Base-by-base conservation (phyloP, 2,113 vertebrate species). In the Saiga tatarica region DNA sequence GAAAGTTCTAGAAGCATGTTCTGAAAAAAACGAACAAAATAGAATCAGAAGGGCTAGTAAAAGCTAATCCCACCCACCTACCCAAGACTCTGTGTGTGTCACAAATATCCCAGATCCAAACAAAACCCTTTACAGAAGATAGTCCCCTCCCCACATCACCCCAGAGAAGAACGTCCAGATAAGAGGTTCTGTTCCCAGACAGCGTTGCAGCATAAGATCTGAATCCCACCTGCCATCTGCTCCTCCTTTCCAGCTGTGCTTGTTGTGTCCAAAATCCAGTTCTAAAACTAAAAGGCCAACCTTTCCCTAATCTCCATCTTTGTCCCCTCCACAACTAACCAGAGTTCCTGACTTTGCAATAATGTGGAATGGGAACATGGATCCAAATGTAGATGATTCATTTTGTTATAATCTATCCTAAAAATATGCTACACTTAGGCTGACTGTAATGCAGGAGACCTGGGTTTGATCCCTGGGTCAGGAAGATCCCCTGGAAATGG, bases 1-100 rank as follows among this genome's bases (percentile, higher is more conserved):
- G 99, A 99, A 98, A 99, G 98, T 98, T 99, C 99, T 98, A 99
- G 99, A 96, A 99, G 99, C 99, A 99, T 99, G 97, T 99, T 99
- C 99, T 99, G 99, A 99, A 99, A 99, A 98, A 97, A 99, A 96
- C 92, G 97, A 97, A 91, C n/a, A 98, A 93, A 98, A 92, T n/a
- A 67, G 53, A 33, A 28, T 98, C 96, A 82, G 71, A 76, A 96
- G 53, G 19, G 62, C 33, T 90, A 86, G 2, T 50, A 45, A 82
- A 83, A 83, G 47, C 84, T n/a, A 95, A 59, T 53, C 55, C 50
- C 52, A 14, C 19, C 33, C 23, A 45, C 64, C 25, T 57, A 81
- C 36, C 42, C 47, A 26, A 15, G 71, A 60, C 25, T 26, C 25
- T 26, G 2, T 16, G 23, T 47, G 9, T 52, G 45, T 57, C 71